Conservation (phyloP, 2,888 invertebrate species). For the Stenchaetothrips biformis region DNA sequence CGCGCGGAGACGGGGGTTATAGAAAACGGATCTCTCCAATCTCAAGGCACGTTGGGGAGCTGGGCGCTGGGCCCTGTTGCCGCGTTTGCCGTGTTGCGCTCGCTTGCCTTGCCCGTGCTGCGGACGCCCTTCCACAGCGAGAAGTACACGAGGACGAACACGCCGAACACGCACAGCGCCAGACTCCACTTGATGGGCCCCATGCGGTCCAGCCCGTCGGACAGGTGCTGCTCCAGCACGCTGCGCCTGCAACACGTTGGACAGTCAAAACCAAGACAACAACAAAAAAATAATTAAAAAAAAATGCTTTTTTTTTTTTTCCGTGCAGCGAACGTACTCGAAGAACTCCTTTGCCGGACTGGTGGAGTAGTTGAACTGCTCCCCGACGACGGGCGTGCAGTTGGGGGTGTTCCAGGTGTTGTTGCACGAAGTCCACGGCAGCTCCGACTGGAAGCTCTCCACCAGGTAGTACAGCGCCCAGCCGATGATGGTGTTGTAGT, state of each 20-base stretch:
- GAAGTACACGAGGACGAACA: slow-evolving; percentile 91
- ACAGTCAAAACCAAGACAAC: slow-evolving; percentile 26
- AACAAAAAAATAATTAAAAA: slow-evolving; percentile 26
- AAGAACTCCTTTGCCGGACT: slow-evolving; percentile 86
- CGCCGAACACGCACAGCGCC: slow-evolving; percentile 82
- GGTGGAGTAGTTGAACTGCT: slow-evolving; percentile 54
- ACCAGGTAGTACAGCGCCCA: slow-evolving; percentile 91
- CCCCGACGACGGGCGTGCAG: slow-evolving; percentile 62
- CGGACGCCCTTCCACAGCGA: slow-evolving; percentile 93
- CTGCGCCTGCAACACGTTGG: slow-evolving; percentile 59
- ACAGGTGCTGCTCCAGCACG: slow-evolving; percentile 77
- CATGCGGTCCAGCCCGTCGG: slow-evolving; percentile 78
- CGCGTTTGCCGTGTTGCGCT: neutral
- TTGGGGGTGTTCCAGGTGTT: slow-evolving; percentile 81
- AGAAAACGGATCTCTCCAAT: neutral
- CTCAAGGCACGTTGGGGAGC: neutral
- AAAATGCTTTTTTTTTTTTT: neutral
- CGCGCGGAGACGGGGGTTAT: too few relatives aligned
- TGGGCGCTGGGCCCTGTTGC: too few relatives aligned
- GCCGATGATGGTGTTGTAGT: slow-evolving; percentile 95
- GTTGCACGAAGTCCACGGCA: slow-evolving; percentile 84
- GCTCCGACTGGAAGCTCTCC: slow-evolving; percentile 70
- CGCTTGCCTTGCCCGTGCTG: slow-evolving; percentile 81
- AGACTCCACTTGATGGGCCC: slow-evolving; percentile 85
- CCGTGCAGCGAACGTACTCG: slow-evolving; percentile 58